Evolutionary conservation across 2,888 invertebrate species (phyloP), one percentile per base, ranked within the genome.

Genomic region (Rugalucina vietnamica): DNA sequence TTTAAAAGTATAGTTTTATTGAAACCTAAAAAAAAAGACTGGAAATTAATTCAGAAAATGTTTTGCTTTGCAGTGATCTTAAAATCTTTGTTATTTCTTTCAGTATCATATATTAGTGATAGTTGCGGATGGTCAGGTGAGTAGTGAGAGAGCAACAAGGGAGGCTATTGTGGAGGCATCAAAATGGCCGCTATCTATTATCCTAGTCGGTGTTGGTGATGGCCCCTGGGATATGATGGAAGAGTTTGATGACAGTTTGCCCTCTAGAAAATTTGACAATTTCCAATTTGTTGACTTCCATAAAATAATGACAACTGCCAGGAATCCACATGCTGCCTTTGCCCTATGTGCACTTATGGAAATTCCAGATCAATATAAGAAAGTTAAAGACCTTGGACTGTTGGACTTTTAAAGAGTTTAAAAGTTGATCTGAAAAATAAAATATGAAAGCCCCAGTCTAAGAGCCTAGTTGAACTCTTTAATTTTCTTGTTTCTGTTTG

Each of bases 251-350:
- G 95, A 96, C 82, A 93, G 94, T 1, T 91, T 96, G 21, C 95
- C 96, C 1, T 92, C 94, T 80, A 91, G 96, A 70, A 94, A 95
- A 73, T 96, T 96, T 94, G 96, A 96, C 92, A 96, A 96, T 91
- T 96, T 96, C 92, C 95, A 96, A 87, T 96, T 96, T 91, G 95
- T 96, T 36, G 95, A 95, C 84, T 96, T 95, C 90, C 94, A 95
- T 87, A 92, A 93, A 78, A 92, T 95, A 27, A 91, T 94, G 69
- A 80, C 91, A 3, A 90, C 89, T 4, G 92, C 91, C 0, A 88
- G 91, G 50, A 93, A 92, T 78, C 92, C 93, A 1, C 90, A 90
- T 29, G 90, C 93, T n/a, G 90, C 95, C 0, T 95, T 96, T 90
- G 96, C 96, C n/a, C 91, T 96, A n/a, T 94, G 95, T 79, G 95